phyloP scores from a whole-genome alignment of 35 echinoderm and acorn worm genomes.

The Hemicentrotus pulcherrimus region DNA sequence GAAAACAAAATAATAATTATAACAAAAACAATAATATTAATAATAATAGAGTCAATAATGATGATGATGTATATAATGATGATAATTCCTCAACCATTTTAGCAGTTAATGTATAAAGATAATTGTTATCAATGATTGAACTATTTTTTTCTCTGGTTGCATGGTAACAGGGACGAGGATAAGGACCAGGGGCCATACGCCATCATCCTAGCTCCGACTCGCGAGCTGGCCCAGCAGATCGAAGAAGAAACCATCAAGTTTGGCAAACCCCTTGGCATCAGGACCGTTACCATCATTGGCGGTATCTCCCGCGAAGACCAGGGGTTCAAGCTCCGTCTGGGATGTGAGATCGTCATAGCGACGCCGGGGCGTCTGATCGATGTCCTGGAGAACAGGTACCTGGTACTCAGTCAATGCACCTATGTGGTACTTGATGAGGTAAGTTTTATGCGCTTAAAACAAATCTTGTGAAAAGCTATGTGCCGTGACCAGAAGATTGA shows the following conservation, averaged over 20 bases:
- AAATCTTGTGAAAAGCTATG: too few species aligned
- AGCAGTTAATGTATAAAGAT: too few species aligned
- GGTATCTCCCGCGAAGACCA: slow-evolving; percentile 98
- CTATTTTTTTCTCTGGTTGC: too few species aligned
- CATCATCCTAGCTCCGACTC: slow-evolving; percentile 93
- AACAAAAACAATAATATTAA: too few species aligned
- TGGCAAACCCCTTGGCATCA: slow-evolving; percentile 90
- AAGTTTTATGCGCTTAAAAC: background rate
- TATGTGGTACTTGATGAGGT: slow-evolving; percentile 99
- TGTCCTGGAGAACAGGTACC: slow-evolving; percentile 94
- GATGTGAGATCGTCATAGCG: slow-evolving; percentile 95
- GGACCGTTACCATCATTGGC: slow-evolving; percentile 96
- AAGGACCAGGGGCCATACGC: slow-evolving; percentile 92
- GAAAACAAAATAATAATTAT: too few species aligned
- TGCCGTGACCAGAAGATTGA: too few species aligned
- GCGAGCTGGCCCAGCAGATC: slow-evolving; percentile 96
- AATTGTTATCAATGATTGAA: too few species aligned
- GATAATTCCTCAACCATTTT: too few species aligned
- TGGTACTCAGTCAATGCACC: slow-evolving; percentile 90
- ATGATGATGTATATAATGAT: too few species aligned
- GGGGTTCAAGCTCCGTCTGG: slow-evolving; percentile 91
- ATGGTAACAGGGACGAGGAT: slow-evolving; percentile 70
- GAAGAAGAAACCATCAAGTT: slow-evolving; percentile 95
- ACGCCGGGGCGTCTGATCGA: slow-evolving; percentile 99
- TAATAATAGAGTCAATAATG: too few species aligned